These are phyloP conservation scores for Drosophila kurseongensis DNA, from an alignment of 1,140 invertebrate species.

Conservation along the genomic window DNA sequence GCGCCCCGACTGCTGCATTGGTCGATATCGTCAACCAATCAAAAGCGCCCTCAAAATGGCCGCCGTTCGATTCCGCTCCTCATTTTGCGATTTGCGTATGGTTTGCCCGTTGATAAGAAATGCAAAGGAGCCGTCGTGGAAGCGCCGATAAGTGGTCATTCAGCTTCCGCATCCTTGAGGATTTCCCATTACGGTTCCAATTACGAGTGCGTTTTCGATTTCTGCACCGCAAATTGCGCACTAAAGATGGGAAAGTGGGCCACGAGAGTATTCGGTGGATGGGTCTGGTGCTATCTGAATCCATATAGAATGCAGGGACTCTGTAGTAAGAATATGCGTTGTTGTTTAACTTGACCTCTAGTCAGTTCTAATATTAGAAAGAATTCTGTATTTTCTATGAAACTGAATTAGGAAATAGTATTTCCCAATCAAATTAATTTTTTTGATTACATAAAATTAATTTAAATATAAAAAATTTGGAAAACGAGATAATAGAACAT, in stretches of 20 bases:
- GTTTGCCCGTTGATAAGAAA: slow-evolving; percentile 28
- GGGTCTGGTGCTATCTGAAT: not conserved
- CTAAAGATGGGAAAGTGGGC: not conserved
- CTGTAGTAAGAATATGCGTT: too few species aligned
- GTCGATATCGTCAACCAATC: slow-evolving; percentile 84
- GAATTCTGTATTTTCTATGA: not conserved
- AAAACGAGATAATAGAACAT: too few species aligned
- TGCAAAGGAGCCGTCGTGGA: slow-evolving; percentile 9
- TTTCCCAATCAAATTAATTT: too few species aligned
- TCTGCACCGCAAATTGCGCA: slow-evolving; percentile 3
- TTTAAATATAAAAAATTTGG: too few species aligned
- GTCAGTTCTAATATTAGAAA: not conserved
- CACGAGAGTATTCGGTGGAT: not conserved
- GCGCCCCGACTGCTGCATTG: slow-evolving; percentile 77
- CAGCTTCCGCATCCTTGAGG: slow-evolving; percentile 21
- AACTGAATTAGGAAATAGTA: too few species aligned
- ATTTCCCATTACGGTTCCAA: slow-evolving; percentile 15
- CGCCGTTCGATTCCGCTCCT: slow-evolving; percentile 71
- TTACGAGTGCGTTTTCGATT: slow-evolving; percentile 7
- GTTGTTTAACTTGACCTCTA: too few species aligned
- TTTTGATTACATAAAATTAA: too few species aligned
- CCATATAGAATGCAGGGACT: too few species aligned
- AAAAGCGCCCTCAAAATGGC: slow-evolving; percentile 84
- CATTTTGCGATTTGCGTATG: slow-evolving; percentile 45
- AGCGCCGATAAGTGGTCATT: slow-evolving; percentile 27